Evolutionary conservation across 2,888 invertebrate species (phyloP), one percentile per base, ranked within the genome.

Genomic region (Sminthurinus aureus): DNA sequence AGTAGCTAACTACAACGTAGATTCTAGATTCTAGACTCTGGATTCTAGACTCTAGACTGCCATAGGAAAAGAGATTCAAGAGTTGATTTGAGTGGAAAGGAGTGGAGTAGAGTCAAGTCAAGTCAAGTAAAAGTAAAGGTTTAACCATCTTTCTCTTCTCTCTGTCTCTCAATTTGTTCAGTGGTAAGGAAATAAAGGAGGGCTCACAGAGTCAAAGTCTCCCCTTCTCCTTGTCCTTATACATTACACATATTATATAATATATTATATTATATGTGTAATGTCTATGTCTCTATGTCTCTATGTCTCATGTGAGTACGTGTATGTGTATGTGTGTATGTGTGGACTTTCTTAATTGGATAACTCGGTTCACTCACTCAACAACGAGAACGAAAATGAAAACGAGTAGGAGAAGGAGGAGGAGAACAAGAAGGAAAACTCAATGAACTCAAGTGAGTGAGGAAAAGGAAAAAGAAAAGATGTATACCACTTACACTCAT

Each of bases 331-430:
- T 58, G 13, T 58, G 58, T 58, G 58, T 58, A 18, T 20, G 71
- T 71, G 71, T 71, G 71, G 20, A 71, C 24, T 15, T 13, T 71
- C 71, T 71, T 71, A 71, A 71, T 71, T 71, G 71, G 71, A 71
- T 71, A 71, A 71, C 71, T 58, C 58, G 18, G 58, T 58, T 58
- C 58, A 58, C 58, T 58, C 58, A 38, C 38, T 38, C 38, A 38
- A 1, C 6, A n/a, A n/a, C 38, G 6, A 38, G 3, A 58, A 58
- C 4, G 58, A 58, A 11, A 58, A 13, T 58, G 58, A 58, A 58
- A 3, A 2, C 18, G 9, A 58, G 15, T 18, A 38, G 38, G 38
- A 38, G 6, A 38, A 38, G 6, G 38, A 38, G 6, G 6, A 38
- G 38, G 38, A 38, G 6, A 38, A 38, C 38, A 38, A 38, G 3